Conservation (phyloP, 2,797 vertebrate genomes). For the Xiphorhynchus erythropygius region DNA sequence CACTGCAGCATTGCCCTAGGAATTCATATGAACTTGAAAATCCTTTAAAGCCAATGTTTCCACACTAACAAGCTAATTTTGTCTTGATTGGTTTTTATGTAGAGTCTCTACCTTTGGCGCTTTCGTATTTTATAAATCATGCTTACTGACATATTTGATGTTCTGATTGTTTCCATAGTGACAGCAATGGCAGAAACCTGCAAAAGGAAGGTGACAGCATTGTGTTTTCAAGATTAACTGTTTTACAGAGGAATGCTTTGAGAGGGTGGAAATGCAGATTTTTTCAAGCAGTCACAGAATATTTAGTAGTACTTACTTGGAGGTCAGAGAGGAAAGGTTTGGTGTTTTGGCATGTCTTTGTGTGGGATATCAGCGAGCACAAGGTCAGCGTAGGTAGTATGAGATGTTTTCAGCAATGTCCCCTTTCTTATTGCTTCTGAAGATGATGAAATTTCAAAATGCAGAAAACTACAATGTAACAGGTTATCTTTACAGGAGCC, state of each 20-base stretch:
- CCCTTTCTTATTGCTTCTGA: not conserved
- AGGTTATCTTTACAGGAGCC: not conserved
- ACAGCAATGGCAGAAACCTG: constrained; percentile 45
- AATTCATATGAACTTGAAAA: not conserved
- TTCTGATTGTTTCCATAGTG: constrained; percentile 63
- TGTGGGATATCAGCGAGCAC: not conserved
- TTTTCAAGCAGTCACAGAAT: not conserved
- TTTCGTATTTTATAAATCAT: not conserved
- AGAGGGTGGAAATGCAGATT: not conserved
- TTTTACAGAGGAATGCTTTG: not conserved
- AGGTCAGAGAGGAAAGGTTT: not conserved
- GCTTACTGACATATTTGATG: constrained; percentile 20
- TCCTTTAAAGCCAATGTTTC: not conserved
- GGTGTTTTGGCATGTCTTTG: not conserved
- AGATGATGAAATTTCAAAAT: not conserved
- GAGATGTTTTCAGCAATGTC: not conserved
- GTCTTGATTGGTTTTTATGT: not conserved
- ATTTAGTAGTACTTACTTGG: not conserved
- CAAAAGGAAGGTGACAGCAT: constrained; percentile 13
- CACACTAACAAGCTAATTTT: constrained; percentile 26
- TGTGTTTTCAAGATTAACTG: constrained; percentile 38
- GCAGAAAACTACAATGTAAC: not conserved
- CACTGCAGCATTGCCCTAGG: not conserved
- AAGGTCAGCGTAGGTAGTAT: not conserved
- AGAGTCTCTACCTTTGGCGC: not conserved